These are phyloP conservation scores for Cliona cf. orientalis DNA, from an alignment of 37 sponge, comb jelly and placozoan genomes.

Conservation along the genomic window DNA sequence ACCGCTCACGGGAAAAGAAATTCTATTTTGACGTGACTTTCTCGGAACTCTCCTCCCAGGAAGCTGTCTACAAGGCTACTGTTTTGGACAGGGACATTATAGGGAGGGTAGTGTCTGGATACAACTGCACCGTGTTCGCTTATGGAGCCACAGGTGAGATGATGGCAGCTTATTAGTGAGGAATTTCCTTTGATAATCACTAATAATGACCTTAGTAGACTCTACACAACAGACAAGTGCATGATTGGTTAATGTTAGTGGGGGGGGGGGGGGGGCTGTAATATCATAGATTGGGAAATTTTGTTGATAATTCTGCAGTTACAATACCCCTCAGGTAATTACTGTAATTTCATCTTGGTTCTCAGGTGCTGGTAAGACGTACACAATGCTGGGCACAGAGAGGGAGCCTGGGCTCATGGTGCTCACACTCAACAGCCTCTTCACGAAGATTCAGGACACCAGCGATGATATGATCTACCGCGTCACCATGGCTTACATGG, in stretches of 20 bases:
- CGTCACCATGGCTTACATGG: slow-evolving; percentile 85
- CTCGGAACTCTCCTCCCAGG: slow-evolving; percentile 60
- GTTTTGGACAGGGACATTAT: slow-evolving; percentile 56
- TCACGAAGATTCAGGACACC: slow-evolving; percentile 60
- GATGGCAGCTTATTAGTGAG: too few species aligned
- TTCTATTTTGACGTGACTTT: slow-evolving; percentile 83
- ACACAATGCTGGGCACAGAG: slow-evolving; percentile 89
- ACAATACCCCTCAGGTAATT: neutral
- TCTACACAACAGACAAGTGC: neutral
- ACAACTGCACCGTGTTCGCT: slow-evolving; percentile 90
- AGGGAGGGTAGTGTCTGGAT: slow-evolving; percentile 62
- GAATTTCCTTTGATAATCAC: too few species aligned
- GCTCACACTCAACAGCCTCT: slow-evolving; percentile 83
- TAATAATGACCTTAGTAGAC: too few species aligned
- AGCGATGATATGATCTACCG: slow-evolving; percentile 60
- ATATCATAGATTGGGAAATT: too few species aligned
- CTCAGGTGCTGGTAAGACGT: slow-evolving; percentile 90
- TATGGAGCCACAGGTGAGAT: slow-evolving; percentile 96
- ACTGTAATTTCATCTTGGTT: neutral
- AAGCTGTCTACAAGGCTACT: slow-evolving; percentile 73
- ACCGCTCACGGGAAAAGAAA: slow-evolving; percentile 74
- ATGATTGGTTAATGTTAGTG: neutral
- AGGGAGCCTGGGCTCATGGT: slow-evolving; percentile 84
- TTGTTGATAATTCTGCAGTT: neutral
- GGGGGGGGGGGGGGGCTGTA: too few species aligned